Base-by-base conservation (phyloP, 2,797 vertebrate species). In the Tragelaphus oryx region DNA sequence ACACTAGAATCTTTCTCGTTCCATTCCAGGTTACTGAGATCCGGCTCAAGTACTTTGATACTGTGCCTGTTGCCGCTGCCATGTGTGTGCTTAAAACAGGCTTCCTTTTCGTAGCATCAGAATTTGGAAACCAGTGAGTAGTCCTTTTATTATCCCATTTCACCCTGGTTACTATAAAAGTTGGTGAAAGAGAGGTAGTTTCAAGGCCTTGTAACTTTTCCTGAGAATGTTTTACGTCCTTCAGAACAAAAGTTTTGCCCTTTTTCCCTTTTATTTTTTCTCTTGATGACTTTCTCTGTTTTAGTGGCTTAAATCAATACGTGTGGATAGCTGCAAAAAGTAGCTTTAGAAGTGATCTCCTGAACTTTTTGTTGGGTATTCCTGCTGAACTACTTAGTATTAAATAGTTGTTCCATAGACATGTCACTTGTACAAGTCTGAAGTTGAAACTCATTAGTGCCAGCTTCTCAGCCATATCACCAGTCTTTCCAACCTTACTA, bases 121-220 rank as follows among this genome's bases (percentile, higher is more conserved):
- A 99, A 97, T 99, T 99, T 98, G 99, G 99, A 98, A 99, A 99
- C 97, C 99, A 99, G 99, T 99, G 98, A 99, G 99, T 99, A 97
- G 94, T 93, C 22, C 6, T 96, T 90, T 84, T 89, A 57, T 20
- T 92, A 62, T 0, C 2, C 4, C 52, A 20, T 5, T 79, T 97
- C 30, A 50, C 37, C 26, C 65, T 87, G 16, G 2, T 57, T 96
- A 76, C 20, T 91, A 8, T 84, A n/a, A 71, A 93, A 96, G 41
- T 89, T 71, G 12, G 3, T 11, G 37, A 11, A 59, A 54, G 59
- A 74, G 96, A 91, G 93, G 12, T 94, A 30, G 54, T 80, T 97
- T 76, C 5, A 52, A 55, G 57, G 20, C 12, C 89, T 22, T 12
- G 41, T 13, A 92, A 5, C 28, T 94, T 96, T 94, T 93, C 82